These are phyloP conservation scores for Caenorhabditis latens DNA, from an alignment of 1,140 invertebrate genomes.

Conservation along the genomic window DNA sequence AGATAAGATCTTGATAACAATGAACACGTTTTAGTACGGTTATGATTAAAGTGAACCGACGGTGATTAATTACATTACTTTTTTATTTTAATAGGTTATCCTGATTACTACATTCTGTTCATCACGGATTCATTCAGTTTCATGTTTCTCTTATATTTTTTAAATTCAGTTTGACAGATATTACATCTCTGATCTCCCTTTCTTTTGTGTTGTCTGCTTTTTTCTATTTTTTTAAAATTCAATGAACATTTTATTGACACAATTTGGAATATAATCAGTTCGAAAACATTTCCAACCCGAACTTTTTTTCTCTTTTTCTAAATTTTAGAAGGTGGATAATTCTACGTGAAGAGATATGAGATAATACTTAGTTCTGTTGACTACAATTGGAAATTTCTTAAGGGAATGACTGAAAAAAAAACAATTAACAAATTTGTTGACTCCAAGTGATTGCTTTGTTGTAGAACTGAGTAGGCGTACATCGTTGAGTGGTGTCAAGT, in stretches of 20 bases:
- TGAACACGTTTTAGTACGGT: not conserved
- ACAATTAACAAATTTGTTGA: constrained; percentile 45
- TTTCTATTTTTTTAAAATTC: not conserved
- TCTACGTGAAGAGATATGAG: constrained; percentile 25
- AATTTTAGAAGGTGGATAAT: not conserved
- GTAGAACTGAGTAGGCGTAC: constrained; percentile 73
- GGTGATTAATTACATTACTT: not conserved
- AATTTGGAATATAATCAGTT: not conserved
- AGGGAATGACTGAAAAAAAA: not conserved
- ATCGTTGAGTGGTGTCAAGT: constrained; percentile 68
- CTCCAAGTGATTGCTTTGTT: constrained; percentile 57
- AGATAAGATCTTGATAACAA: not conserved
- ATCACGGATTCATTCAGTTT: not conserved
- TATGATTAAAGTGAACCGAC: not conserved
- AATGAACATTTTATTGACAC: not conserved
- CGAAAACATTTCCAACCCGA: constrained; percentile 21
- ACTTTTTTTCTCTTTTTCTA: not conserved
- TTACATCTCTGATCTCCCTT: not conserved
- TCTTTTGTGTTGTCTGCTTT: too few species aligned
- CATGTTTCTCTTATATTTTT: not conserved
- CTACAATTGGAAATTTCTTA: too few species aligned
- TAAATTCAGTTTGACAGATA: not conserved
- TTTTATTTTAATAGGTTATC: too few species aligned
- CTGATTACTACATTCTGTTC: not conserved
- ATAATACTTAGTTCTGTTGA: not conserved